A percentile compares a stretch with the other conserved stretches of the same genome.
phyloP scores from a whole-genome alignment of 2,113 vertebrate genomes.

The Talpa occidentalis region DNA sequence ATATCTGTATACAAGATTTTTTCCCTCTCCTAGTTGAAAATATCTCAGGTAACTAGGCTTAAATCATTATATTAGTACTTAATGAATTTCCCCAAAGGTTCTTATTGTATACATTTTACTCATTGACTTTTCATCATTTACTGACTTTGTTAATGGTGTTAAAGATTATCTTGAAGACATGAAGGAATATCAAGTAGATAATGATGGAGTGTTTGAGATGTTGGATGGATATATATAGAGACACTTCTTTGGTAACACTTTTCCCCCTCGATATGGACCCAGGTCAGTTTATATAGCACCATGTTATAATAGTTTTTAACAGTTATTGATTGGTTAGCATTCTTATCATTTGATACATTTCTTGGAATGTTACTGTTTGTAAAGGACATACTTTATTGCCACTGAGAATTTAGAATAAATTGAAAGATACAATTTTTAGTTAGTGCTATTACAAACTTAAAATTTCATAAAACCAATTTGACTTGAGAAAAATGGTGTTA shows the following conservation, averaged over 20 bases:
- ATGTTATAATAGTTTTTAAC: conserved; percentile 79
- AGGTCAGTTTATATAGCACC: conserved; percentile 89
- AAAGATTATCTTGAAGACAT: conserved; percentile 94
- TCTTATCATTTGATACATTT: conserved; percentile 52
- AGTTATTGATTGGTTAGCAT: conserved; percentile 27
- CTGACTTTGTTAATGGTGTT: conserved; percentile 94
- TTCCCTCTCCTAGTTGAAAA: conserved; percentile 21
- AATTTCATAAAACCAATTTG: conserved; percentile 38
- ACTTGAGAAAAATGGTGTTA: conserved; percentile 40
- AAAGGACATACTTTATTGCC: conserved; percentile 41
- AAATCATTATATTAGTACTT: neutral
- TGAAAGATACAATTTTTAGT: conserved; percentile 44
- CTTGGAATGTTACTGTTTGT: conserved; percentile 14
- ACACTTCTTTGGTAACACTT: conserved; percentile 93
- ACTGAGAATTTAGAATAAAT: conserved; percentile 44
- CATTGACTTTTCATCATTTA: too few relatives aligned
- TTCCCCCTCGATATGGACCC: conserved; percentile 87
- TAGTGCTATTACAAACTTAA: conserved; percentile 3
- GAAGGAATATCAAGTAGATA: conserved; percentile 89
- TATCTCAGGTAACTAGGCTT: neutral
- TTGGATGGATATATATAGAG: conserved; percentile 94
- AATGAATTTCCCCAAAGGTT: neutral
- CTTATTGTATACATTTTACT: neutral
- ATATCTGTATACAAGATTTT: neutral
- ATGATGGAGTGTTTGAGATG: conserved; percentile 90